phyloP scores from a whole-genome alignment of 2,797 vertebrate species.

The Chelon auratus region DNA sequence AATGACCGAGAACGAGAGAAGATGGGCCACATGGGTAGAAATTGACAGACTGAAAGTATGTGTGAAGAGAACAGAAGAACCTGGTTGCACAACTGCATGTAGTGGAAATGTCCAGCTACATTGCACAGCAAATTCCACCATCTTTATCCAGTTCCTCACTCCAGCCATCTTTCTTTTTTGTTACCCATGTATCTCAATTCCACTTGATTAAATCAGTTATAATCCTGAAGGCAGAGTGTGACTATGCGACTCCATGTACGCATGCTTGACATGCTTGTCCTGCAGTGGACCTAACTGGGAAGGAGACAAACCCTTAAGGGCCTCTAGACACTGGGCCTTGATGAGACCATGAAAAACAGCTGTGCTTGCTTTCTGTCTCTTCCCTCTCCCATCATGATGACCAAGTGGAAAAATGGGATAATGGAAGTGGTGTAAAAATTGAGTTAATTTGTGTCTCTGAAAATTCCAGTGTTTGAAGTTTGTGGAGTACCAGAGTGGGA shows the following conservation, averaged over 20 bases:
- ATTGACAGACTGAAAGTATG: constrained; percentile 32
- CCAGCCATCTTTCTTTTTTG: constrained; percentile 46
- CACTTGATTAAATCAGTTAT: constrained; percentile 60
- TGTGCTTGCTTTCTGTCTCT: constrained; percentile 71
- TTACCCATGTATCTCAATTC: constrained; percentile 63
- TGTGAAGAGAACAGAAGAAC: constrained; percentile 32
- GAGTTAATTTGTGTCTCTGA: constrained; percentile 80
- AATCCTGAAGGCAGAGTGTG: constrained; percentile 18
- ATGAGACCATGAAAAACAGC: constrained; percentile 80
- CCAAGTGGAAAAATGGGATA: constrained; percentile 82
- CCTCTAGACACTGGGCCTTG: constrained; percentile 69
- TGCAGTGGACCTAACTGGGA: constrained; percentile 69
- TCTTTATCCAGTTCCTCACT: constrained; percentile 54
- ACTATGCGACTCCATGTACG: not conserved
- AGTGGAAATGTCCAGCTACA: constrained; percentile 83
- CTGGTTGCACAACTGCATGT: constrained; percentile 63
- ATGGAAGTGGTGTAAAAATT: constrained; percentile 82
- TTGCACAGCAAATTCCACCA: constrained; percentile 74
- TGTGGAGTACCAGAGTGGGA: constrained; percentile 49
- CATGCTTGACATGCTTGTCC: not conserved
- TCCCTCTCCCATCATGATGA: constrained; percentile 78
- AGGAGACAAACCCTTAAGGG: constrained; percentile 68
- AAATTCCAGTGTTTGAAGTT: constrained; percentile 80
- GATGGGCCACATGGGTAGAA: constrained; percentile 29
- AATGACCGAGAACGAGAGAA: constrained; percentile 18